Evolutionary conservation across 2,797 vertebrate genomes (phyloP), one percentile per base, ranked within the genome.

Genomic region (Paratrypauchen microcephalus): DNA sequence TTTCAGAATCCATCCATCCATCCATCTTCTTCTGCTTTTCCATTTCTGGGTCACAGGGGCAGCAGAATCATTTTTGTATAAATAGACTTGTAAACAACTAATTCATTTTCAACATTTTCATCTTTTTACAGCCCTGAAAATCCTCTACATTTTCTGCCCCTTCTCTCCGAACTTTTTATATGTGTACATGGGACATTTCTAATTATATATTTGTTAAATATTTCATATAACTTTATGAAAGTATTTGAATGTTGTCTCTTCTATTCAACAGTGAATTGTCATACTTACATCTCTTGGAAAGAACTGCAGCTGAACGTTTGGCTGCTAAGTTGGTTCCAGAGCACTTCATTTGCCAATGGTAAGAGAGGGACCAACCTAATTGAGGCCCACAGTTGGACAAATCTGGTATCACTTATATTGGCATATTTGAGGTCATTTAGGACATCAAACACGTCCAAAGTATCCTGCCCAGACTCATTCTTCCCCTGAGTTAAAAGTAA

Each of bases 261-360:
- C 18, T 50, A 19, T 50, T 50, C 48, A 5, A 50, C 18, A 5
- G n/a, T 21, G 1, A 12, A 12, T 11, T 26, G 5, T 28, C 56
- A 58, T 16, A 77, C 89, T 72, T 71, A 90, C 89, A 90, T 59
- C 68, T 74, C 47, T 75, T 88, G 83, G 65, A 77, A 90, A 56
- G 80, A 82, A 56, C 13, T 73, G 71, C 89, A 89, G 65, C 77
- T 88, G 65, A 89, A 84, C 58, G 85, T 80, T n/a, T 72, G 66
- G n/a, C 63, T 72, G 73, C 82, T 85, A 5, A 90, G 76, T n/a
- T 75, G 41, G 50, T 30, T 72, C 9, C 89, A 56, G 56, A 87
- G 80, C 16, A 70, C 69, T 66, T 74, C 16, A 4, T 71, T 32
- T 6, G 84, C 50, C 21, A 76, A 71, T 4, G 80, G 72, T 67